Evolutionary conservation across 2,888 invertebrate genomes (phyloP), one percentile per base, ranked within the genome.

Genomic region (Pheosia gnoma): DNA sequence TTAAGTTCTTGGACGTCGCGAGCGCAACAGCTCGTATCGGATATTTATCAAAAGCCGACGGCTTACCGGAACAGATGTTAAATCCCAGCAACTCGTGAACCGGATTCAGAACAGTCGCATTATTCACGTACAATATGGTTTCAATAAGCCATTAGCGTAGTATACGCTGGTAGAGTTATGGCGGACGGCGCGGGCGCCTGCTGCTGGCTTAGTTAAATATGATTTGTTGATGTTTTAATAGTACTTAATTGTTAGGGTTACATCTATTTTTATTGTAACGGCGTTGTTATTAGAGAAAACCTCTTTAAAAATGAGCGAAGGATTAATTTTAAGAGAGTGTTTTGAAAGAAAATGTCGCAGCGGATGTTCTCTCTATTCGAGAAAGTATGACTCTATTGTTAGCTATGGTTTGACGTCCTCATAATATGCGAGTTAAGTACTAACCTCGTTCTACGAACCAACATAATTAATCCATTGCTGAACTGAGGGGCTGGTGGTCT

Each of bases 191-290:
- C 71, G 69, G 70, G 61, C 62, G 66, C 71, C 70, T 68, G 64
- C 67, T 63, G 72, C 60, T 39, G 62, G 39, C 52, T 70, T 72
- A 75, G 77, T 80, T 79, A 77, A 70, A 58, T 72, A 74, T 82
- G 83, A 83, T 81, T 81, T 82, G 81, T 82, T 69, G 62, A 65
- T 55, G 59, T 69, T 70, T 70, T 83, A 81, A 84, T 77, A 68
- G 67, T 60, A 45, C 59, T 64, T 79, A 81, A 83, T 83, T 78
- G 72, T 67, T 67, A 68, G 72, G 71, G 72, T 66, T 67, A 67
- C 59, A 66, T 68, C 67, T 79, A 72, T 78, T 76, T 76, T 75
- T 75, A 77, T 79, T 76, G 67, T 66, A 66, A 64, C 65, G 59
- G 56, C 58, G 9, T 58, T 41, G 39, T 55, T 39, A 55, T 55